Evolutionary conservation across 2,797 vertebrate species (phyloP).

Genomic region (Ctenochaetus hawaiiensis): DNA sequence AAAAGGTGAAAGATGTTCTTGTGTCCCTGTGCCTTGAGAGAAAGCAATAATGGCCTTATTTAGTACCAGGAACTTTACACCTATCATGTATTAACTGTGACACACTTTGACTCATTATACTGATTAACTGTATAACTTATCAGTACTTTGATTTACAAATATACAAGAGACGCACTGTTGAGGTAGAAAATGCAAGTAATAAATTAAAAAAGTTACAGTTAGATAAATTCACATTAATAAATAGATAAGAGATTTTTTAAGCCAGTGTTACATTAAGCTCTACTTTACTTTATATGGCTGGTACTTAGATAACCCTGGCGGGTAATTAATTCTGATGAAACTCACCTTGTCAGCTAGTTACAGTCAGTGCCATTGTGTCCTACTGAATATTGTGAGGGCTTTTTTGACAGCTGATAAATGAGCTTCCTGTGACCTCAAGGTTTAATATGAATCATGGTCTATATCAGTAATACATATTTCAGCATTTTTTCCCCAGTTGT

Average conservation of each 20-base stretch:
- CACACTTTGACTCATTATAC: neutral
- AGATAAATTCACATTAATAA: too few species aligned
- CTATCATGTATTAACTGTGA: neutral
- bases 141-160: neutral
- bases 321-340: too few species aligned
- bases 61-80: neutral
- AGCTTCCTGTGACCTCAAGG: neutral
- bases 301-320: too few species aligned
- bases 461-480: neutral
- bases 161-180: neutral
- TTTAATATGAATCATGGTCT: neutral
- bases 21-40: conserved; percentile 7
- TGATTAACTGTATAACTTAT: neutral
- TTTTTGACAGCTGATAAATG: too few species aligned
- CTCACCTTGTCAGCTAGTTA: too few species aligned
- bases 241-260: too few species aligned
- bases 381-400: too few species aligned
- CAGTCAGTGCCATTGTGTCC: too few species aligned
- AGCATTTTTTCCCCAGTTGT: neutral
- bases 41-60: neutral
- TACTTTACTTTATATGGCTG: too few species aligned
- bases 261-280: too few species aligned
- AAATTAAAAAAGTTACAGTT: too few species aligned
- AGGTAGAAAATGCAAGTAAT: too few species aligned
- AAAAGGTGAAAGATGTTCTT: conserved; percentile 25